phyloP scores from a whole-genome alignment of 37 sponge, comb jelly and placozoan species.

The Trichoplax adhaerens region DNA sequence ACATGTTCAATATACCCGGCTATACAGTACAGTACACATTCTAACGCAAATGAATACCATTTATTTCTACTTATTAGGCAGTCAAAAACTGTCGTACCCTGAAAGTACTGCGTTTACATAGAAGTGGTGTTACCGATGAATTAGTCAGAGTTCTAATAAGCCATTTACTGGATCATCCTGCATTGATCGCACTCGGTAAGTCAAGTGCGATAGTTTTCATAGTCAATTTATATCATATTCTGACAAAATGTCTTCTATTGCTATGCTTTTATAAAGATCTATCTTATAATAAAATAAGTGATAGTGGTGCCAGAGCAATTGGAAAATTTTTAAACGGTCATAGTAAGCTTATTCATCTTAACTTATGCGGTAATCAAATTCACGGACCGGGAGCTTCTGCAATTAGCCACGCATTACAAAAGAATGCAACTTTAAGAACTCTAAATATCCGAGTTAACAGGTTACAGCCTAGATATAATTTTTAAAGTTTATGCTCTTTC shows the following conservation, averaged over 20 bases:
- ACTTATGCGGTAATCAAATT: constrained; percentile 57
- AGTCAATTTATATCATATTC: too few species aligned
- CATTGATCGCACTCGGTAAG: constrained; percentile 40
- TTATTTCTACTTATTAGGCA: background rate
- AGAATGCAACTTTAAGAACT: constrained; percentile 37
- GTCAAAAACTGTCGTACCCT: background rate
- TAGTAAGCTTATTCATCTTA: constrained; percentile 26
- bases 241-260: too few species aligned
- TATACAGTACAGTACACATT: background rate
- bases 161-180: constrained; percentile 74
- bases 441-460: constrained; percentile 70
- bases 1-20: too few species aligned
- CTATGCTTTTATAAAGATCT: constrained; percentile 29
- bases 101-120: constrained; percentile 14
- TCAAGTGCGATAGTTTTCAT: background rate
- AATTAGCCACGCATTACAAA: constrained; percentile 72
- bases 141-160: constrained; percentile 55
- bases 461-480: background rate
- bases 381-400: constrained; percentile 42
- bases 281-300: constrained; percentile 68
- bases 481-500: background rate
- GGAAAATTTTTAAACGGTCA: constrained; percentile 71
- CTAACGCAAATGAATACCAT: too few species aligned
- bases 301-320: constrained; percentile 63
- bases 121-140: constrained; percentile 55